Percentiles rank a stretch among this genome's conserved stretches.
These are phyloP conservation scores for Apodemia hepburni DNA, from an alignment of 2,888 invertebrate genomes.

Conservation along the genomic window DNA sequence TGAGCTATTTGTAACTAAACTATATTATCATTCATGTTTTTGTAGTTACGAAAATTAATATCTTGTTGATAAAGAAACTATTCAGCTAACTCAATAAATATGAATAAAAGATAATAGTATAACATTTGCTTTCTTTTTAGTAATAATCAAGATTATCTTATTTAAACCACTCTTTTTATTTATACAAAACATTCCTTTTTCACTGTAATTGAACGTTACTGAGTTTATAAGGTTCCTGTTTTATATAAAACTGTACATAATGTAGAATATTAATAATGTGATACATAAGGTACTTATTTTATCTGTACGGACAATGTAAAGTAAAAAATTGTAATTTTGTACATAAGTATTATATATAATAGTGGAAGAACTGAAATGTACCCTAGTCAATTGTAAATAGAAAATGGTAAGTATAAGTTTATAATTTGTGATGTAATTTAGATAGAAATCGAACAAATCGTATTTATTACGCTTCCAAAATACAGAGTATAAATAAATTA, in stretches of 20 bases:
- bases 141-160: background rate
- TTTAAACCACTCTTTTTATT: constrained; percentile 16
- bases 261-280: constrained; percentile 54
- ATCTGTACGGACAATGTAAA: constrained; percentile 37
- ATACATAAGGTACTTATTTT: constrained; percentile 72
- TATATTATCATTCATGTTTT: too few species aligned
- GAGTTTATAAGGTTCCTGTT: constrained; percentile 63
- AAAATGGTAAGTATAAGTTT: constrained; percentile 57
- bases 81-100: background rate
- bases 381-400: constrained; percentile 80
- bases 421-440: constrained; percentile 78
- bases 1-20: background rate
- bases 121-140: background rate
- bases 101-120: background rate
- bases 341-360: constrained; percentile 54
- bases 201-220: constrained; percentile 40
- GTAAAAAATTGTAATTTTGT: constrained; percentile 41
- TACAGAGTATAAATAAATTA: constrained; percentile 76
- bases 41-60: background rate
- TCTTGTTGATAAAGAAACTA: background rate
- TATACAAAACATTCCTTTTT: constrained; percentile 52
- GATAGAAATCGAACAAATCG: constrained; percentile 70
- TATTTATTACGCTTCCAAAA: constrained; percentile 80
- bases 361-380: constrained; percentile 78
- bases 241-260: constrained; percentile 34